A percentile compares a stretch with the other conserved stretches of the same genome.
Evolutionary conservation across 2,113 vertebrate genomes (phyloP).

Genomic region (Trochalopteron elliotii): DNA sequence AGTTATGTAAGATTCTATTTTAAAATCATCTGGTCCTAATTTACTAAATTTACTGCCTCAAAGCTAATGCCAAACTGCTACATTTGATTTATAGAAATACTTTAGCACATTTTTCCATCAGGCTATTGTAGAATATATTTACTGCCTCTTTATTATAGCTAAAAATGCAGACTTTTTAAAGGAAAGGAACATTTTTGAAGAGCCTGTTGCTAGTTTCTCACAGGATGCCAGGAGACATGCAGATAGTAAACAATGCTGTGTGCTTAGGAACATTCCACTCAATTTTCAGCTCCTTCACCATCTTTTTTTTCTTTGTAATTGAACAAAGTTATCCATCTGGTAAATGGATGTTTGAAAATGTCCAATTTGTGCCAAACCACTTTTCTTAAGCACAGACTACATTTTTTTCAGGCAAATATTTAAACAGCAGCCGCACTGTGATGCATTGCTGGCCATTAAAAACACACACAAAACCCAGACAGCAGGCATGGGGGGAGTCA

Average conservation of each 20-base stretch:
- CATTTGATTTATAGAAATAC: conserved; percentile 83
- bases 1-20: conserved; percentile 83
- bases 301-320: conserved; percentile 41
- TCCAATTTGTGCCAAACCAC: conserved; percentile 68
- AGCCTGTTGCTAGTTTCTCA: conserved; percentile 69
- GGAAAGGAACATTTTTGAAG: conserved; percentile 47
- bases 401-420: conserved; percentile 55
- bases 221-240: conserved; percentile 57
- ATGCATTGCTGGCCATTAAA: conserved; percentile 42
- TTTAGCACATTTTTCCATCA: conserved; percentile 80
- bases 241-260: conserved; percentile 70
- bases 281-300: conserved; percentile 43
- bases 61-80: conserved; percentile 73
- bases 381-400: conserved; percentile 63
- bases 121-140: conserved; percentile 74
- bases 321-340: conserved; percentile 72
- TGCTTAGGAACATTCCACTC: conserved; percentile 70
- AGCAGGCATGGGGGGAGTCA: neutral
- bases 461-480: conserved; percentile 37
- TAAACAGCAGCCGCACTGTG: conserved; percentile 47
- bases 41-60: conserved; percentile 79
- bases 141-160: conserved; percentile 66
- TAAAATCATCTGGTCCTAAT: conserved; percentile 82
- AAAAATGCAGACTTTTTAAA: conserved; percentile 67
- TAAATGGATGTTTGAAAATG: conserved; percentile 74